phyloP scores from a whole-genome alignment of 2,888 invertebrate genomes.

The Aporophyla nigra region DNA sequence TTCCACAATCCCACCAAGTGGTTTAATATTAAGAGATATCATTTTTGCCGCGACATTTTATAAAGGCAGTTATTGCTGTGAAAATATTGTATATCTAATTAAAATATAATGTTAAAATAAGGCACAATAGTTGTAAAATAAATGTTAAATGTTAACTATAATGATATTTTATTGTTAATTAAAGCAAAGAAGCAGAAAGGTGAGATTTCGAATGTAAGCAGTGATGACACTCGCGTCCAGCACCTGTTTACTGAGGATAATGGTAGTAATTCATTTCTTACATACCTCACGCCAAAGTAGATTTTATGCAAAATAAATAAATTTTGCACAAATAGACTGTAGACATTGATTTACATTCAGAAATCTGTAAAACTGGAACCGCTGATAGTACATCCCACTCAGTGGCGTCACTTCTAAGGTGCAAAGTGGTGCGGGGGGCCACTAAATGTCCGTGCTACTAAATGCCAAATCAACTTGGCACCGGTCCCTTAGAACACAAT shows the following conservation, averaged over 20 bases:
- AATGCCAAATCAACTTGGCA: neutral
- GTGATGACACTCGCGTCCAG: constrained; percentile 79
- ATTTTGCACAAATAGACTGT: constrained; percentile 56
- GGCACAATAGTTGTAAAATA: constrained; percentile 49
- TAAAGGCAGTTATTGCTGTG: constrained; percentile 40
- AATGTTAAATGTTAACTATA: constrained; percentile 57
- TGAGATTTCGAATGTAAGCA: constrained; percentile 82
- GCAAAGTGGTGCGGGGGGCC: neutral
- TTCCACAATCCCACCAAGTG: constrained; percentile 29
- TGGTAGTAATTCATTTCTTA: constrained; percentile 79
- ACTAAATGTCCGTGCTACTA: neutral
- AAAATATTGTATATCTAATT: constrained; percentile 44
- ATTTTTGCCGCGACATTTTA: constrained; percentile 58
- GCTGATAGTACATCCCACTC: constrained; percentile 25
- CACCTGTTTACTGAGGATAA: constrained; percentile 80
- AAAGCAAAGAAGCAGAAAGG: constrained; percentile 89
- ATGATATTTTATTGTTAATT: constrained; percentile 81
- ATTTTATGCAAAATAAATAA: constrained; percentile 44
- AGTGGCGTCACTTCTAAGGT: constrained; percentile 13
- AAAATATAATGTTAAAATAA: constrained; percentile 54
- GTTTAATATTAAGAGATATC: constrained; percentile 43
- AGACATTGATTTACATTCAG: constrained; percentile 45
- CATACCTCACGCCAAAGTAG: constrained; percentile 55
- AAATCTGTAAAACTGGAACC: constrained; percentile 39
- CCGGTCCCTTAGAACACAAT: neutral